phyloP scores from a whole-genome alignment of 2,888 invertebrate genomes.

The Orthosia cruda region DNA sequence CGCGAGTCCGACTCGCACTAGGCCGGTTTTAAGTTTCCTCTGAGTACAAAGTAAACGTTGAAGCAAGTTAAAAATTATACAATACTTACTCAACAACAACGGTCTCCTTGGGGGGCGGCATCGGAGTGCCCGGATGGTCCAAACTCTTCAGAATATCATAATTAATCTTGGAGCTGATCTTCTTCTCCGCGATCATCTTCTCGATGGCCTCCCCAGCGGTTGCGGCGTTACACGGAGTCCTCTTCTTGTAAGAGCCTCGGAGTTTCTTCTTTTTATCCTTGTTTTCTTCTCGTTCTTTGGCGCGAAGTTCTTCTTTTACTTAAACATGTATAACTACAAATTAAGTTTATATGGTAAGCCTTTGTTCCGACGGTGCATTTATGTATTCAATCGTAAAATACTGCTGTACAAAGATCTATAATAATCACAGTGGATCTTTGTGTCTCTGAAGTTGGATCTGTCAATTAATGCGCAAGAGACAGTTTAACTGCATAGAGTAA shows the following conservation, averaged over 20 bases:
- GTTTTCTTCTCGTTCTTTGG: conserved; percentile 96
- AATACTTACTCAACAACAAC: conserved; percentile 68
- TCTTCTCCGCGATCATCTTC: conserved; percentile 98
- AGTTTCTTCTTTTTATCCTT: conserved; percentile 96
- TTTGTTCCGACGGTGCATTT: neutral
- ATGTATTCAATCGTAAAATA: neutral
- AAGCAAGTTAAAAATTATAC: neutral
- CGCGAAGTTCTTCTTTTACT: conserved; percentile 96
- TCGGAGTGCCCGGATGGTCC: conserved; percentile 86
- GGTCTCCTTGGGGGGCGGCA: conserved; percentile 67
- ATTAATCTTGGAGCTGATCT: conserved; percentile 99
- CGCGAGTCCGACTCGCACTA: no score
- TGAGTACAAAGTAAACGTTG: no score
- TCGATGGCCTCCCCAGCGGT: conserved; percentile 98
- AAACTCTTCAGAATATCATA: conserved; percentile 98
- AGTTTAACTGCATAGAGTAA: no score
- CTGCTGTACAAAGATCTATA: neutral
- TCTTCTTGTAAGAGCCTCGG: conserved; percentile 93
- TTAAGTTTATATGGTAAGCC: conserved; percentile 41
- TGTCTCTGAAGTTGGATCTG: no score
- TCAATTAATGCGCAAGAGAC: no score
- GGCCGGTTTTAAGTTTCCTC: no score
- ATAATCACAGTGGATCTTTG: no score
- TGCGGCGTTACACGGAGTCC: conserved; percentile 93
- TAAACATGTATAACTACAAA: conserved; percentile 66